phyloP scores from a whole-genome alignment of 2,888 invertebrate genomes.

The Pheosia tremula region DNA sequence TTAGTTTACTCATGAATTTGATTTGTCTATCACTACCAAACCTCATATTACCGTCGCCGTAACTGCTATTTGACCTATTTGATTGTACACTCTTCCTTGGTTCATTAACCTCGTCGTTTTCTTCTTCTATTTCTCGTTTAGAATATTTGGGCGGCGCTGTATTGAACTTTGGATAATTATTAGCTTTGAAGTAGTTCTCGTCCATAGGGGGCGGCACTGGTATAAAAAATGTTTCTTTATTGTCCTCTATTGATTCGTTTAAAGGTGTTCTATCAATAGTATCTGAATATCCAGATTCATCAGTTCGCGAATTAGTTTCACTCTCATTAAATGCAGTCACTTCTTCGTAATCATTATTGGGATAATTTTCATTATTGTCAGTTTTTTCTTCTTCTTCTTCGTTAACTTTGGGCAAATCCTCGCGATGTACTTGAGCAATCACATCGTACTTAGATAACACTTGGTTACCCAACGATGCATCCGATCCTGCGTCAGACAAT shows the following conservation, averaged over 20 bases:
- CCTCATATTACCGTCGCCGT: slow-evolving; percentile 58
- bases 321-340: slow-evolving; percentile 70
- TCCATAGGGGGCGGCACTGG: slow-evolving; percentile 75
- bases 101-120: slow-evolving; percentile 41
- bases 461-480: slow-evolving; percentile 72
- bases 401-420: slow-evolving; percentile 74
- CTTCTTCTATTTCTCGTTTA: slow-evolving; percentile 38
- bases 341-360: slow-evolving; percentile 53
- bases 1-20: slow-evolving; percentile 74
- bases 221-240: slow-evolving; percentile 57
- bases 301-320: slow-evolving; percentile 72
- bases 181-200: slow-evolving; percentile 60
- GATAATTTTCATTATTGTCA: slow-evolving; percentile 38
- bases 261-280: slow-evolving; percentile 66
- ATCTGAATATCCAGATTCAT: slow-evolving; percentile 79
- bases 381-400: slow-evolving; percentile 72
- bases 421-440: slow-evolving; percentile 83
- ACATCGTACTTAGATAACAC: slow-evolving; percentile 83
- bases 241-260: slow-evolving; percentile 60
- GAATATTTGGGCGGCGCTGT: slow-evolving; percentile 53
- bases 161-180: slow-evolving; percentile 38
- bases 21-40: slow-evolving; percentile 69
- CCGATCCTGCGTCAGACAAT: slow-evolving; percentile 74
- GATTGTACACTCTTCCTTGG: slow-evolving; percentile 61
- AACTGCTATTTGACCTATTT: slow-evolving; percentile 56